These are phyloP conservation scores for Aphaenogaster ashmeadi DNA, from an alignment of 1,140 invertebrate genomes.

Conservation along the genomic window DNA sequence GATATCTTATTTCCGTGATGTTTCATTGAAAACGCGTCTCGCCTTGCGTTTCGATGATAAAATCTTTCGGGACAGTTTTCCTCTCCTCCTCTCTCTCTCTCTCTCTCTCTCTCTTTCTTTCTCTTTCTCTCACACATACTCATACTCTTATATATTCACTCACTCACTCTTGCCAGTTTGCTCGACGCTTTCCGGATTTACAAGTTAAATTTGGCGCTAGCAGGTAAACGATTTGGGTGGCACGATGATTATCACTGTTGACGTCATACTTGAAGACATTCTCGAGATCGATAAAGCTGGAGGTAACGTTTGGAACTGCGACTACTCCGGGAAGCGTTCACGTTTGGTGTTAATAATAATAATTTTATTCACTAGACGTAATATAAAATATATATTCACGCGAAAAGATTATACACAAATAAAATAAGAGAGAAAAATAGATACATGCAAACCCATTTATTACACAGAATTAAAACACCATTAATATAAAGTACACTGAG, in stretches of 20 bases:
- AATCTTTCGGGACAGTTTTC: slow-evolving; percentile 17
- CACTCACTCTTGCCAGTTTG: slow-evolving; percentile 6
- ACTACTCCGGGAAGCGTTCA: background rate
- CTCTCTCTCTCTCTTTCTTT: slow-evolving; percentile 9
- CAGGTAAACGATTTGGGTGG: slow-evolving; percentile 57
- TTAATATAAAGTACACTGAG: background rate
- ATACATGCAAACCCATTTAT: background rate
- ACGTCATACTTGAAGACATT: slow-evolving; percentile 48
- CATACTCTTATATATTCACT: background rate
- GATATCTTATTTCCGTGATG: slow-evolving; percentile 76
- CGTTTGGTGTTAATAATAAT: background rate
- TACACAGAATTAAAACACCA: background rate
- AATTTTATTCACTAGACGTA: slow-evolving; percentile 28
- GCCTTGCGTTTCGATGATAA: slow-evolving; percentile 46
- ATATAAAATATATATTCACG: background rate
- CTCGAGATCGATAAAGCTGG: slow-evolving; percentile 47
- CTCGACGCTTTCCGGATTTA: slow-evolving; percentile 50
- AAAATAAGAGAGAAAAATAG: background rate
- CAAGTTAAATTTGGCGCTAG: slow-evolving; percentile 53
- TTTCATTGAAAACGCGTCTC: slow-evolving; percentile 59
- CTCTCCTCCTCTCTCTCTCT: background rate
- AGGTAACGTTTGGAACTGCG: slow-evolving; percentile 12
- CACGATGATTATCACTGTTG: slow-evolving; percentile 59
- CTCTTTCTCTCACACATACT: background rate
- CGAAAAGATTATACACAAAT: background rate